phyloP scores from a whole-genome alignment of 2,797 vertebrate species.

The Ataeniobius toweri region DNA sequence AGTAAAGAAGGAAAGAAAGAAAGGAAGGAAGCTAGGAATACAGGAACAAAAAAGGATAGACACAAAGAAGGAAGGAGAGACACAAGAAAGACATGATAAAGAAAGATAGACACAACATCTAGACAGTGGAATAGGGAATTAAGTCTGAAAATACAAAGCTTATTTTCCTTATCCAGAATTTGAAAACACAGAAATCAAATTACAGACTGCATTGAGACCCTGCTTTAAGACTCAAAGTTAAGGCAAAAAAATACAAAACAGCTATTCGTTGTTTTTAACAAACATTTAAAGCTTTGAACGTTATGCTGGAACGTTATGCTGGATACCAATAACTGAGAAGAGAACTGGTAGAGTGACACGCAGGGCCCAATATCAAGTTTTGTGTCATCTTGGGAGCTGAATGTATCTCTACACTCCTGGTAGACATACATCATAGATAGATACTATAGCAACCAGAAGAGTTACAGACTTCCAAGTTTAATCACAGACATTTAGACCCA shows the following conservation, averaged over 20 bases:
- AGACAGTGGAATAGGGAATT: not conserved
- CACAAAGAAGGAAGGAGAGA: not conserved
- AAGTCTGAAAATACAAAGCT: not conserved
- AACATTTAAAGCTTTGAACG: not conserved
- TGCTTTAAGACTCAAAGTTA: not conserved
- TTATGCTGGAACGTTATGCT: not conserved
- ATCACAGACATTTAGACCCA: slow-evolving; percentile 40
- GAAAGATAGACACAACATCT: not conserved
- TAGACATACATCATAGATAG: slow-evolving; percentile 38
- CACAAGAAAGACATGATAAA: not conserved
- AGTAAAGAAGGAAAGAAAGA: not conserved
- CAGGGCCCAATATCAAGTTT: not conserved
- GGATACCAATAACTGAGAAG: not conserved
- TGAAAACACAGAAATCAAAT: not conserved
- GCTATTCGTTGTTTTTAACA: not conserved
- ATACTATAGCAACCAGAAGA: slow-evolving; percentile 69
- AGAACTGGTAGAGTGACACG: not conserved
- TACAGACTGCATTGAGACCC: not conserved
- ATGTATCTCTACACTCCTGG: slow-evolving; percentile 8
- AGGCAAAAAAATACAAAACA: not conserved
- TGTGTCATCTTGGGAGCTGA: not conserved
- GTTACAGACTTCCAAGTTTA: slow-evolving; percentile 52
- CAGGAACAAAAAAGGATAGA: not conserved
- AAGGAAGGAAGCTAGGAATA: not conserved
- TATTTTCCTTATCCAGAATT: not conserved